Conservation (phyloP, 2,888 invertebrate genomes). For the Leptopilina myrica region DNA sequence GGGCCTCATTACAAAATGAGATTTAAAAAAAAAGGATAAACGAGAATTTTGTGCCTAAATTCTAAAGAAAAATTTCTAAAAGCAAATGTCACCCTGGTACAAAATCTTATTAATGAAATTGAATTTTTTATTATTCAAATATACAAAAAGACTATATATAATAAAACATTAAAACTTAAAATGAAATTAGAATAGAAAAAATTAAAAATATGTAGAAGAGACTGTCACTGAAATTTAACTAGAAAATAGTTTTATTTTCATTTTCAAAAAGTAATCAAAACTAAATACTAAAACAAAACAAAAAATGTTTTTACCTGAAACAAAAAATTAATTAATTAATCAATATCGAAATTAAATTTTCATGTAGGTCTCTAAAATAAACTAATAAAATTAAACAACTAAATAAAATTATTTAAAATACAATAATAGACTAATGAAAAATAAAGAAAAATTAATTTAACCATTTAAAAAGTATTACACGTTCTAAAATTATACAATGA, state of each 20-base stretch:
- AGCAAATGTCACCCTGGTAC: background rate
- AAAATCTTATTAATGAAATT: background rate
- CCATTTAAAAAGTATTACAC: background rate
- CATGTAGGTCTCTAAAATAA: too few relatives aligned
- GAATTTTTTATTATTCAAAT: background rate
- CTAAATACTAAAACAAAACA: too few relatives aligned
- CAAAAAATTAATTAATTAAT: too few relatives aligned
- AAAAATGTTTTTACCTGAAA: too few relatives aligned
- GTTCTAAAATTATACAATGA: background rate
- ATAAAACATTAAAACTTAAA: background rate
- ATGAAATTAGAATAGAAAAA: background rate
- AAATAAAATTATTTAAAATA: too few relatives aligned
- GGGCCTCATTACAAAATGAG: background rate
- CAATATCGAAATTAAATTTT: too few relatives aligned
- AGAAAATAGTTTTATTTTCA: too few relatives aligned
- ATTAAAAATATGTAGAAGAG: too few relatives aligned
- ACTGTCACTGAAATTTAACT: too few relatives aligned
- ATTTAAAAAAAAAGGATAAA: background rate
- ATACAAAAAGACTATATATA: background rate
- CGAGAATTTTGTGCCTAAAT: slow-evolving; percentile 11
- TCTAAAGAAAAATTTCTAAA: background rate
- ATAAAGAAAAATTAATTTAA: background rate
- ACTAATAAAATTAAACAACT: too few relatives aligned
- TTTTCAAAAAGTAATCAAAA: too few relatives aligned
- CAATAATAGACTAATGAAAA: too few relatives aligned